These are phyloP conservation scores for Tenthredo notha DNA, from an alignment of 2,888 invertebrate genomes.

Conservation along the genomic window DNA sequence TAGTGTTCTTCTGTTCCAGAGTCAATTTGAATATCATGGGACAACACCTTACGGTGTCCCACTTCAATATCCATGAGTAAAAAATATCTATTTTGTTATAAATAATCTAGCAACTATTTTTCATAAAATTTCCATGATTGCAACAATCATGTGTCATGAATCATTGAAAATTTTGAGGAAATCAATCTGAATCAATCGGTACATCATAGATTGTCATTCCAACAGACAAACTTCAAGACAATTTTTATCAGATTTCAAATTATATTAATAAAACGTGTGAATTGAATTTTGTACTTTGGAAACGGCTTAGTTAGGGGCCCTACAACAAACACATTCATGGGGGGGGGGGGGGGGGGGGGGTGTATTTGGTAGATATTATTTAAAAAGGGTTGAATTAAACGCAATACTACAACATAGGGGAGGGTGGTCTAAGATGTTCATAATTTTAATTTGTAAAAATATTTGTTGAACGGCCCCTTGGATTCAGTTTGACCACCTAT, in stretches of 20 bases:
- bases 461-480: neutral
- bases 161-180: neutral
- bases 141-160: neutral
- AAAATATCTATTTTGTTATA: neutral
- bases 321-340: neutral
- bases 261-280: neutral
- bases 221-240: neutral
- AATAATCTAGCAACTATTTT: neutral
- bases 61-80: neutral
- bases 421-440: neutral
- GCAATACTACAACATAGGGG: neutral
- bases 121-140: neutral
- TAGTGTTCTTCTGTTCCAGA: neutral
- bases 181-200: neutral
- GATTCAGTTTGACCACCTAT: neutral
- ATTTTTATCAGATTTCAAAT: neutral
- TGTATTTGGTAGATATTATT: neutral
- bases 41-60: neutral
- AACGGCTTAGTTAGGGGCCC: neutral
- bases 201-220: neutral
- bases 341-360: no score
- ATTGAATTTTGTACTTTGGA: neutral
- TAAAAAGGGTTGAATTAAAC: neutral
- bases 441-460: neutral
- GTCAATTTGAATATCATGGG: neutral